Evolutionary conservation across 2,888 invertebrate species (phyloP).

Genomic region (Amblyjoppa fuscipennis): DNA sequence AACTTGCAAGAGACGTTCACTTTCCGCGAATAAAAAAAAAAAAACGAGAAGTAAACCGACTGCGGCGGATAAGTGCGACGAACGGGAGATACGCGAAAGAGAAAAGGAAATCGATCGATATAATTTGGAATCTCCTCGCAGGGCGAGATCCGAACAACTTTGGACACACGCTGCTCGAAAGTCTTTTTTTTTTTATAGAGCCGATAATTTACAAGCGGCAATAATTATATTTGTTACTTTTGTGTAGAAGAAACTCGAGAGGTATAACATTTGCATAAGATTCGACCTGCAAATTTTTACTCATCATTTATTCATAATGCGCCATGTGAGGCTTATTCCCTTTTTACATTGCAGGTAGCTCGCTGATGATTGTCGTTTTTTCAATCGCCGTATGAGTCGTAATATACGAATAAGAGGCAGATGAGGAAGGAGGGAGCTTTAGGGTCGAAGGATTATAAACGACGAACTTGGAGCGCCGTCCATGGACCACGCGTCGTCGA

Average conservation of each 20-base stretch:
- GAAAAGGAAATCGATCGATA: slow-evolving; percentile 64
- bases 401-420: background rate
- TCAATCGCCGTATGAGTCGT: background rate
- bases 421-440: slow-evolving; percentile 1
- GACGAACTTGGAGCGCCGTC: slow-evolving; percentile 12
- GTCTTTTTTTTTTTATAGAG: background rate
- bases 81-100: slow-evolving; percentile 47
- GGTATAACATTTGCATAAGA: slow-evolving; percentile 36
- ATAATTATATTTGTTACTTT: slow-evolving; percentile 37
- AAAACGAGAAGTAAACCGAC: slow-evolving; percentile 42
- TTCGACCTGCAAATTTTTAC: slow-evolving; percentile 1
- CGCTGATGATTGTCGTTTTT: slow-evolving; percentile 4
- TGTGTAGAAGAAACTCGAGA: background rate
- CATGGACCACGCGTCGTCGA: slow-evolving; percentile 40
- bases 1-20: slow-evolving; percentile 61
- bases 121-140: slow-evolving; percentile 35
- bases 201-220: slow-evolving; percentile 9
- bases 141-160: background rate
- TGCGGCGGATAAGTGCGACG: slow-evolving; percentile 12
- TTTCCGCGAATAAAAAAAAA: slow-evolving; percentile 60
- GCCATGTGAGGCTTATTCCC: slow-evolving; percentile 29
- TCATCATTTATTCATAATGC: slow-evolving; percentile 46
- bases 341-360: background rate
- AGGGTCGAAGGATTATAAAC: slow-evolving; percentile 28
- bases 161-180: background rate